Conservation (phyloP, 2,113 vertebrate species). For the Pedionomus torquatus region DNA sequence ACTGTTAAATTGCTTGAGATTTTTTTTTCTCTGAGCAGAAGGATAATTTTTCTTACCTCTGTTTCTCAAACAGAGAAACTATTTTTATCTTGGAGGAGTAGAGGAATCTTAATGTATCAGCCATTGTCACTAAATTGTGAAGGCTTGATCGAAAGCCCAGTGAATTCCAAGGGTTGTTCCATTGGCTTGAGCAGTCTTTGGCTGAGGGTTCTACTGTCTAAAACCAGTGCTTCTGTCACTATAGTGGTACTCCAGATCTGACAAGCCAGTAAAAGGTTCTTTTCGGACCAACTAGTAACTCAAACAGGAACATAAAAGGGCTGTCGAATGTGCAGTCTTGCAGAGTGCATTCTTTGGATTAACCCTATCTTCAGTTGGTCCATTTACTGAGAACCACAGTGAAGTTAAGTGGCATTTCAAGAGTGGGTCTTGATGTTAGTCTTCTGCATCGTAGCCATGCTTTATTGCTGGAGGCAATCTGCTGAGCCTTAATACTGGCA, state of each 20-base stretch:
- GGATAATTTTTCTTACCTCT: background rate
- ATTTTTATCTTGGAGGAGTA: background rate
- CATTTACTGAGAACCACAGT: background rate
- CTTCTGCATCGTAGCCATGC: background rate
- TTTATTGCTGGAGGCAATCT: background rate
- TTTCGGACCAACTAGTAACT: background rate
- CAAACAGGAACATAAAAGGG: background rate
- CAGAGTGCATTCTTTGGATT: background rate
- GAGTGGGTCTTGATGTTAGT: background rate
- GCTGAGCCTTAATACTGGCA: background rate
- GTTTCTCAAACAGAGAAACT: background rate
- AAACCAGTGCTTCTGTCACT: slow-evolving; percentile 3
- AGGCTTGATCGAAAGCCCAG: slow-evolving; percentile 2
- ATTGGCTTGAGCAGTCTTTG: background rate
- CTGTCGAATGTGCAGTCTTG: slow-evolving; percentile 1
- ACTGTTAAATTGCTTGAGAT: background rate
- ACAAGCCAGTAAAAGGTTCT: slow-evolving; percentile 5
- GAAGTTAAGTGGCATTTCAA: background rate
- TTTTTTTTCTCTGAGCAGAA: background rate
- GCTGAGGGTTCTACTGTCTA: background rate
- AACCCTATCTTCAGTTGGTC: background rate
- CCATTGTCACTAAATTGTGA: background rate
- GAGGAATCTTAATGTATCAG: background rate
- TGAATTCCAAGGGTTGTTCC: background rate
- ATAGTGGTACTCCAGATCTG: background rate